phyloP scores from a whole-genome alignment of 2,888 invertebrate genomes.

The Cheilosia grossa region DNA sequence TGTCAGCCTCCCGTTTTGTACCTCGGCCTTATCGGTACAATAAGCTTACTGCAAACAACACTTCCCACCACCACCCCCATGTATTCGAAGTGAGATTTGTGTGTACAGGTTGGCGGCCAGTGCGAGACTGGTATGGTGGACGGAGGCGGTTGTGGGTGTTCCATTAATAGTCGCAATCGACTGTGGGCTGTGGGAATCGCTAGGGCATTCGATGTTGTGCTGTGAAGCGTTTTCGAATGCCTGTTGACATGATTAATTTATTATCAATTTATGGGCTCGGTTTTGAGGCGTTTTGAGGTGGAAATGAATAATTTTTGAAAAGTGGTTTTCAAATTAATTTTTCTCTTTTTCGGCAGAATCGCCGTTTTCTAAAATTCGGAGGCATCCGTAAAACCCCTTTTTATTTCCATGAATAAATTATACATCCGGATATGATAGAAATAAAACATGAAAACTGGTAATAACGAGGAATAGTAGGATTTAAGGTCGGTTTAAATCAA shows the following conservation, averaged over 20 bases:
- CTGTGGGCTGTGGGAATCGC: conserved; percentile 47
- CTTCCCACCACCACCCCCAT: conserved; percentile 36
- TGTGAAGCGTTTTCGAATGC: conserved; percentile 34
- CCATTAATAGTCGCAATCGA: conserved; percentile 54
- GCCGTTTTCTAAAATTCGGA: conserved; percentile 17
- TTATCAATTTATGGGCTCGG: conserved; percentile 60
- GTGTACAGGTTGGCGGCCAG: conserved; percentile 60
- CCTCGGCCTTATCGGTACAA: conserved; percentile 10
- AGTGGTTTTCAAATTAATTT: conserved; percentile 24
- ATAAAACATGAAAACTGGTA: conserved; percentile 39
- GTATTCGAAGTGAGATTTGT: conserved; percentile 22
- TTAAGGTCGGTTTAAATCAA: conserved; percentile 49
- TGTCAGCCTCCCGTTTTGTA: conserved; percentile 1
- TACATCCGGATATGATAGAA: conserved; percentile 15
- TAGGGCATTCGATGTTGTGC: conserved; percentile 7
- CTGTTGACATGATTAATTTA: conserved; percentile 72
- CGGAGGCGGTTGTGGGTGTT: conserved; percentile 55
- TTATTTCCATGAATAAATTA: conserved; percentile 70
- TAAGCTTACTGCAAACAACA: conserved; percentile 22
- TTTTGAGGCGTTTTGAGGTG: conserved; percentile 54
- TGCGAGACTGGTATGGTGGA: conserved; percentile 15
- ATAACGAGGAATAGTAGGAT: conserved; percentile 21
- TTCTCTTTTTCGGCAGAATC: not conserved
- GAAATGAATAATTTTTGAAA: conserved; percentile 67
- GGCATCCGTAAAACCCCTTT: conserved; percentile 30